Evolutionary conservation across 2,113 vertebrate genomes (phyloP), one percentile per base, ranked within the genome.

Genomic region (Phalacrocorax aristotelis): DNA sequence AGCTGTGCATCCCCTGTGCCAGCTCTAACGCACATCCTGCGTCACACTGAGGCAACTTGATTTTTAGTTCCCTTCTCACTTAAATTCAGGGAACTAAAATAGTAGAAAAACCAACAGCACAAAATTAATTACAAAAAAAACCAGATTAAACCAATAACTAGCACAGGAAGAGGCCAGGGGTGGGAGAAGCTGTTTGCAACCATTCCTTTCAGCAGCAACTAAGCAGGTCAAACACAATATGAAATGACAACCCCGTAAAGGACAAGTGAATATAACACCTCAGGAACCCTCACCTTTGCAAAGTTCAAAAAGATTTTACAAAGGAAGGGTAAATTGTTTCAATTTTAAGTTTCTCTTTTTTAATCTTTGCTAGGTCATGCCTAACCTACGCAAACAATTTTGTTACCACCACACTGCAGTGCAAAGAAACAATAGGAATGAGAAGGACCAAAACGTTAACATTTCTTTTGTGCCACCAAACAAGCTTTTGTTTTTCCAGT

Each of bases 401-500:
- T 80, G 66, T 93, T 94, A 90, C 92, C 87, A 94, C 54, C 49
- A 65, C 84, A 40, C 40, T 13, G 61, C 66, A 85, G 70, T 22
- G 22, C 90, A 96, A 96, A 97, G 69, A 91, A 96, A 97, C 92
- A 97, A 80, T 9, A 83, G 75, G 49, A 93, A 89, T 18, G 32
- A 94, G 93, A 91, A 91, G 85, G 92, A 88, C 82, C 40, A 84
- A 96, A 95, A 93, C 3, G 23, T 85, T 95, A 93, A 95, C 85
- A 88, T 90, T 96, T 88, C 84, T 95, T 97, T 95, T 96, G 93
- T 96, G 92, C 78, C 95, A 88, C 93, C 70, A 86, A 96, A 87
- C 46, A 88, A 92, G 92, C 96, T 95, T 95, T 96, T 96, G 92
- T 95, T 96, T 96, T 93, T 85, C 62, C 90, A 96, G 82, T 66